These are phyloP conservation scores for Bombus haemorrhoidalis DNA, from an alignment of 1,140 invertebrate species.

Conservation along the genomic window DNA sequence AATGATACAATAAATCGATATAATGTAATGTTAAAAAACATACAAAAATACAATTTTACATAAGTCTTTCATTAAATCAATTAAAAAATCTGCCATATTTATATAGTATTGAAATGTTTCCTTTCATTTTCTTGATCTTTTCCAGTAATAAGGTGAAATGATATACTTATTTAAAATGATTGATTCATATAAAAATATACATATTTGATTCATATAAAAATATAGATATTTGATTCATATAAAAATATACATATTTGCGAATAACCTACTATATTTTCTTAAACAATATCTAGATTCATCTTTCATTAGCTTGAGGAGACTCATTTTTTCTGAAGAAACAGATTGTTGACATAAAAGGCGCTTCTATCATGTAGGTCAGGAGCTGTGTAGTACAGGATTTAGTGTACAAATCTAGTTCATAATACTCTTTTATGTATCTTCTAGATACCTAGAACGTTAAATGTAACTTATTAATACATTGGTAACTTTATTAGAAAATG, in stretches of 20 bases:
- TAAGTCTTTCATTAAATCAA: background rate
- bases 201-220: too few relatives aligned
- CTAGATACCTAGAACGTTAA: background rate
- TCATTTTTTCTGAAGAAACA: background rate
- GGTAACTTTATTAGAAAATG: too few relatives aligned
- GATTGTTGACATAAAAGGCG: slow-evolving; percentile 6
- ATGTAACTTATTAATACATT: background rate
- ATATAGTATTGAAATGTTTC: too few relatives aligned
- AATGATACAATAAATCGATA: background rate
- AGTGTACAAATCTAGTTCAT: background rate
- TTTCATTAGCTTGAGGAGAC: background rate
- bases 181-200: too few relatives aligned
- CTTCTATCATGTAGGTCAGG: background rate
- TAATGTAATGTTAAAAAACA: background rate
- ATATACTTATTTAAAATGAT: too few relatives aligned
- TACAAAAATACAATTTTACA: too few relatives aligned
- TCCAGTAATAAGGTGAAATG: too few relatives aligned
- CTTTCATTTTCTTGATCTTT: too few relatives aligned
- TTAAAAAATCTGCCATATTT: background rate
- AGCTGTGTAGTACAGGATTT: background rate
- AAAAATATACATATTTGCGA: too few relatives aligned
- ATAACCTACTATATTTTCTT: background rate
- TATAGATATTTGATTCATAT: too few relatives aligned
- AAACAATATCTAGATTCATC: background rate
- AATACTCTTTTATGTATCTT: background rate